These are phyloP conservation scores for Drosophila cognata DNA, from an alignment of 2,888 invertebrate genomes.

Conservation along the genomic window DNA sequence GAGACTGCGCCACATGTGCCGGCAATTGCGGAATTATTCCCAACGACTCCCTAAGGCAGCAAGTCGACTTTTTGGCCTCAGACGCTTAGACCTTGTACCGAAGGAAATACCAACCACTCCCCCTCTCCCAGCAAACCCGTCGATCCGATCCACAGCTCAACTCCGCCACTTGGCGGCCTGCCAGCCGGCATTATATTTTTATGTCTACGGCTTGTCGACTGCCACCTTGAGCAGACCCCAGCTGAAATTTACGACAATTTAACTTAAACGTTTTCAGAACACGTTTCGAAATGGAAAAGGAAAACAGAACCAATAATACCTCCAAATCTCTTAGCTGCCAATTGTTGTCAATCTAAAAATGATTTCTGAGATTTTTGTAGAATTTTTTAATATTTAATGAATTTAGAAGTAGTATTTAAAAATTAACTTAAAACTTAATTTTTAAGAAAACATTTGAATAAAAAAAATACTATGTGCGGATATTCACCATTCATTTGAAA, in stretches of 20 bases:
- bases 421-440: neutral
- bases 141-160: neutral
- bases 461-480: neutral
- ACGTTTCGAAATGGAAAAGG: neutral
- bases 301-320: neutral
- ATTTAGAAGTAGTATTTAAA: neutral
- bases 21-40: conserved; percentile 83
- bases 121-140: neutral
- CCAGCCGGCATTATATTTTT: conserved; percentile 56
- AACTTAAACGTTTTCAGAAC: conserved; percentile 58
- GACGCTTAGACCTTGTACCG: conserved; percentile 41
- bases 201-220: conserved; percentile 43
- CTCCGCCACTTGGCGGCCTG: conserved; percentile 5
- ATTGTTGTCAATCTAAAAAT: neutral
- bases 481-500: neutral
- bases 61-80: conserved; percentile 63
- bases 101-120: conserved; percentile 1
- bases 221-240: conserved; percentile 43
- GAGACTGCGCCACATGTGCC: conserved; percentile 66
- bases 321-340: neutral
- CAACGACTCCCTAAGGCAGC: conserved; percentile 65
- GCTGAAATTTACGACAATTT: conserved; percentile 66
- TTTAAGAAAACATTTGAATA: neutral
- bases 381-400: neutral
- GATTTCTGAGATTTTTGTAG: too few relatives aligned